A percentile compares a stretch with the other conserved stretches of the same genome.
Evolutionary conservation across 1,140 invertebrate genomes (phyloP).

Genomic region (Lasioglossum albipes): DNA sequence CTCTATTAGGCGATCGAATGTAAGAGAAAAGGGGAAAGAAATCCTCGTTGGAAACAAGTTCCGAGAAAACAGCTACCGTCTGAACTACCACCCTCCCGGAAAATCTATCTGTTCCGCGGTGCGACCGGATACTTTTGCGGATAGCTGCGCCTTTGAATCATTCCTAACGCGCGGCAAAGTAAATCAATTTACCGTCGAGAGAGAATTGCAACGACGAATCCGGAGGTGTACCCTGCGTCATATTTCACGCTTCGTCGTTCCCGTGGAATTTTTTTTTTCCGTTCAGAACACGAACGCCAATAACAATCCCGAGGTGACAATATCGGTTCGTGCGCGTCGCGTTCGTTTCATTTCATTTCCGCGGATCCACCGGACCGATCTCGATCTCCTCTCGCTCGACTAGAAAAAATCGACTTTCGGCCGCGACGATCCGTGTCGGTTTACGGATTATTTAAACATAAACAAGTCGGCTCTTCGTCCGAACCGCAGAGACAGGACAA

Average conservation of each 20-base stretch:
- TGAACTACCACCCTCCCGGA: neutral
- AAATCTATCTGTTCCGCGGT: neutral
- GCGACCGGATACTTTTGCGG: neutral
- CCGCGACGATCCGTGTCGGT: no score
- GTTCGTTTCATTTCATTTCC: slow-evolving; percentile 26
- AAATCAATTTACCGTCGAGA: slow-evolving; percentile 38
- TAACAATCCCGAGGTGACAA: slow-evolving; percentile 55
- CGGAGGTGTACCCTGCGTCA: slow-evolving; percentile 51
- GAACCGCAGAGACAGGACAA: neutral
- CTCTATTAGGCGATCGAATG: no score
- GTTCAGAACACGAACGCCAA: slow-evolving; percentile 51
- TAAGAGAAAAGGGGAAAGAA: no score
- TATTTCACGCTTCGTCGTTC: slow-evolving; percentile 54
- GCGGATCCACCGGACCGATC: slow-evolving; percentile 37
- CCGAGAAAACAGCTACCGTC: no score
- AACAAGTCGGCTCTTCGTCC: neutral
- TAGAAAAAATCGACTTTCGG: slow-evolving; percentile 22
- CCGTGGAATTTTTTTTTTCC: slow-evolving; percentile 42
- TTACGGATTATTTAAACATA: no score
- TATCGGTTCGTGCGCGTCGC: slow-evolving; percentile 45
- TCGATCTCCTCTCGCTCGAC: slow-evolving; percentile 10
- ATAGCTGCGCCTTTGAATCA: neutral
- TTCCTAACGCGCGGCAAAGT: slow-evolving; percentile 20
- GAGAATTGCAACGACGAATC: slow-evolving; percentile 48
- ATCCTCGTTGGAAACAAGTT: no score